These are phyloP conservation scores for Cyanoramphus novaezelandiae DNA, from an alignment of 2,113 vertebrate species.

Conservation along the genomic window DNA sequence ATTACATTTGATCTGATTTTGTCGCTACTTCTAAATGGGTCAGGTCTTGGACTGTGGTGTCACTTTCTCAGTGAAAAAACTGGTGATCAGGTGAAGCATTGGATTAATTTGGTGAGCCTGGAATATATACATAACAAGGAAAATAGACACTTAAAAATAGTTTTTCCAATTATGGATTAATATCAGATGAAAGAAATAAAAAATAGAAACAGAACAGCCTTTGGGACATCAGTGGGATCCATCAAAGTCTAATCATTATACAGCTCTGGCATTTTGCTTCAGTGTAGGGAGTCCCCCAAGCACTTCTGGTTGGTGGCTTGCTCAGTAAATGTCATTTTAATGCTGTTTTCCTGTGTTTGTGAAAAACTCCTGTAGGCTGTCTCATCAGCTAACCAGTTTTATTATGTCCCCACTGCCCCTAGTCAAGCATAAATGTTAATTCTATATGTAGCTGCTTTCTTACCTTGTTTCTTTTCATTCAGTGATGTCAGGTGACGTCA, in stretches of 20 bases:
- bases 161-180: conserved; percentile 44
- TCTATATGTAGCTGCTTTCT: conserved; percentile 37
- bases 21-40: accelerated
- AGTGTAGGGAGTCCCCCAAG: conserved; percentile 44
- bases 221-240: conserved; percentile 48
- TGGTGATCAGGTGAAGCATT: background rate
- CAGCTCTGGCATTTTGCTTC: conserved; percentile 64
- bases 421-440: conserved; percentile 52
- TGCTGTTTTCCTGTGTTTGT: conserved; percentile 46
- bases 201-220: conserved; percentile 54
- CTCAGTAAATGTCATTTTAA: conserved; percentile 75
- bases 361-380: conserved; percentile 58
- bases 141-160: conserved; percentile 57
- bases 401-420: background rate
- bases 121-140: conserved; percentile 27
- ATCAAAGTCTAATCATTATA: conserved; percentile 62
- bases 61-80: background rate
- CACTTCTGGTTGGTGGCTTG: conserved; percentile 54
- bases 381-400: conserved; percentile 36
- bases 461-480: background rate
- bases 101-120: conserved; percentile 7
- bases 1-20: background rate
- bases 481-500: background rate
- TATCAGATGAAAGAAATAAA: conserved; percentile 52
- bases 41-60: background rate